A percentile compares a stretch with the other conserved stretches of the same genome.
Conservation (phyloP, 1,140 invertebrate species). For the Pachypsylla venusta region DNA sequence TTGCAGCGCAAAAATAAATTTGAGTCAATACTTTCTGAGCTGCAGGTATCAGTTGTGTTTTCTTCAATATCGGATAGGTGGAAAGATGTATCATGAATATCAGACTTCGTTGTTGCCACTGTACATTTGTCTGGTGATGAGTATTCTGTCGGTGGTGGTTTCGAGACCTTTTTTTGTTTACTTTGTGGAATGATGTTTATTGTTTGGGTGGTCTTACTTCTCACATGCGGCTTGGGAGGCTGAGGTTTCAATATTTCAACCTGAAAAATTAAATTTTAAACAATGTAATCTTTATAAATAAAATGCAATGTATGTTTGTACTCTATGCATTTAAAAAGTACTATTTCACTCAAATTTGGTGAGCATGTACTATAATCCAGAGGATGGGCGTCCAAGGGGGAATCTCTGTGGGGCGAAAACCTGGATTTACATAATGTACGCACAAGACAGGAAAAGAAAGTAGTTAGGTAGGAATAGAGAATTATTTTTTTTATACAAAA, state of each 20-base stretch:
- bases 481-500: too few relatives aligned
- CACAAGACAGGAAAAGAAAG: too few relatives aligned
- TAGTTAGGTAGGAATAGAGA: too few relatives aligned
- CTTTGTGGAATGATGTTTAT: not conserved
- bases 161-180: not conserved
- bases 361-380: too few relatives aligned
- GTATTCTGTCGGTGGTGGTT: not conserved
- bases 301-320: too few relatives aligned
- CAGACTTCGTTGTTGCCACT: not conserved
- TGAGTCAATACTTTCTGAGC: not conserved
- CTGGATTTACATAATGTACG: too few relatives aligned
- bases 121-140: not conserved
- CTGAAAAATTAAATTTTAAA: not conserved
- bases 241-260: not conserved
- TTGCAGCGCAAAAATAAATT: not conserved
- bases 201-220: not conserved
- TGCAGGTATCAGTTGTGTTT: not conserved
- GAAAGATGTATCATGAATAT: not conserved
- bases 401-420: too few relatives aligned
- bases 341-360: too few relatives aligned
- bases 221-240: not conserved
- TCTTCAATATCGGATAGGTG: constrained; percentile 4
- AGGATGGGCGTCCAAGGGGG: too few relatives aligned
- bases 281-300: too few relatives aligned
- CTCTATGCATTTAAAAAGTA: too few relatives aligned